Evolutionary conservation across 2,113 vertebrate species (phyloP), one percentile per base, ranked within the genome.

Genomic region (Odocoileus hemionus): DNA sequence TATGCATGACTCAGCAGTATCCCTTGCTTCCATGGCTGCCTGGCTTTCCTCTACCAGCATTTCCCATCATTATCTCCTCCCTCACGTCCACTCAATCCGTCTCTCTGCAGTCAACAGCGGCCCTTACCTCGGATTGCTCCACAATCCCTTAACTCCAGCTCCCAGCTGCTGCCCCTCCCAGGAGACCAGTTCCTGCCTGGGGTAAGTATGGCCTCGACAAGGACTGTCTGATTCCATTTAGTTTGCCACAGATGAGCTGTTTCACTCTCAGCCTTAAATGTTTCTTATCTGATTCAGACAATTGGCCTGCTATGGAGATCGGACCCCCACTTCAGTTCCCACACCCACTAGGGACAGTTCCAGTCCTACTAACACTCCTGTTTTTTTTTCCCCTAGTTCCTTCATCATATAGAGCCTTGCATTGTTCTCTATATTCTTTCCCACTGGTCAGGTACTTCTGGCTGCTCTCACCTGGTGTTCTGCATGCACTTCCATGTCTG

Each of bases 61-160:
- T 70, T 70, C 19, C 5, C n/a, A 39, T 70, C 9, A 39, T 19
- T 2, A 0, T 36, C n/a, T 36, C n/a, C 10, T 70, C 67, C n/a
- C 19, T 70, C n/a, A 70, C 19, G 1, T 70, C 67, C n/a, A 19
- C 19, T 36, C 2, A 5, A 23, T 39, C 10, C 0, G 1, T 70
- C n/a, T 70, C 19, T 36, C 19, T 23, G n/a, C 67, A 12, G n/a
- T 70, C 67, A 70, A 39, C 19, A 36, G n/a, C 0, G 1, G 67
- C 19, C 19, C 10, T 23, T 5, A 2, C 9, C 67, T 4, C 23
- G 11, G 19, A 39, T 70, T 39, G 19, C 5, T 70, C n/a, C 67
- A 70, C n/a, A 70, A 12, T 23, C 67, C n/a, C n/a, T 70, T 70
- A 39, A 39, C 67, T 70, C 67, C 67, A 23, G n/a, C n/a, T 70